Conservation (phyloP, 1,140 invertebrate genomes). For the Caenorhabditis tropicalis region DNA sequence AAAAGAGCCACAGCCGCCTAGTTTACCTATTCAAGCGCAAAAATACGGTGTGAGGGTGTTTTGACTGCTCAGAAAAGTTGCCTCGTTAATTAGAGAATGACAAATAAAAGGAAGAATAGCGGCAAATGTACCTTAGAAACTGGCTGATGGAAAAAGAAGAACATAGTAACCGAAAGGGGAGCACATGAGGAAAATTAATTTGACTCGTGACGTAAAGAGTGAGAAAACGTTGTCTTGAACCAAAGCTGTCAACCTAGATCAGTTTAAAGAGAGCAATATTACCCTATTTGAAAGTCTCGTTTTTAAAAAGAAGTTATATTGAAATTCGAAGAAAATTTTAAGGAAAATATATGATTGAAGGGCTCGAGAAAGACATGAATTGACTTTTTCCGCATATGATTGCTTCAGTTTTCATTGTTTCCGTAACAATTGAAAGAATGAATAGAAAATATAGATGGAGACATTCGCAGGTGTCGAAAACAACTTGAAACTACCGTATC, state of each 20-base stretch:
- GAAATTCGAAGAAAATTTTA: no score
- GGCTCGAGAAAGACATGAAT: neutral
- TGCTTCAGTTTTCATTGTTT: conserved; percentile 1
- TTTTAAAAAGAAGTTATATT: neutral
- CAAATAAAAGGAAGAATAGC: neutral
- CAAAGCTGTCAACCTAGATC: conserved; percentile 9
- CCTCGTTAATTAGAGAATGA: neutral
- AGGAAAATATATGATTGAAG: neutral
- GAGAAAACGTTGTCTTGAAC: no score
- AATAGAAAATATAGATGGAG: neutral
- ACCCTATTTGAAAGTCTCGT: neutral
- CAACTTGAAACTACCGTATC: neutral
- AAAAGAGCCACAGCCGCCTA: neutral
- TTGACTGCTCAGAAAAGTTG: neutral
- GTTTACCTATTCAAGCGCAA: conserved; percentile 33
- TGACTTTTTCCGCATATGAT: neutral
- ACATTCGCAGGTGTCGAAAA: neutral
- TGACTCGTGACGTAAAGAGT: neutral
- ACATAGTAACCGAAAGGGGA: neutral
- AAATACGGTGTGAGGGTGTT: neutral
- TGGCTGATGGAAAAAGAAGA: neutral
- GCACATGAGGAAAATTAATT: neutral
- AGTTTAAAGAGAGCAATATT: neutral
- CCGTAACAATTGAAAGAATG: neutral
- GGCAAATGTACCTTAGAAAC: neutral